A percentile compares a stretch with the other conserved stretches of the same genome.
These are phyloP conservation scores for Trissolcus brochymenae DNA, from an alignment of 2,888 invertebrate genomes.

Conservation along the genomic window DNA sequence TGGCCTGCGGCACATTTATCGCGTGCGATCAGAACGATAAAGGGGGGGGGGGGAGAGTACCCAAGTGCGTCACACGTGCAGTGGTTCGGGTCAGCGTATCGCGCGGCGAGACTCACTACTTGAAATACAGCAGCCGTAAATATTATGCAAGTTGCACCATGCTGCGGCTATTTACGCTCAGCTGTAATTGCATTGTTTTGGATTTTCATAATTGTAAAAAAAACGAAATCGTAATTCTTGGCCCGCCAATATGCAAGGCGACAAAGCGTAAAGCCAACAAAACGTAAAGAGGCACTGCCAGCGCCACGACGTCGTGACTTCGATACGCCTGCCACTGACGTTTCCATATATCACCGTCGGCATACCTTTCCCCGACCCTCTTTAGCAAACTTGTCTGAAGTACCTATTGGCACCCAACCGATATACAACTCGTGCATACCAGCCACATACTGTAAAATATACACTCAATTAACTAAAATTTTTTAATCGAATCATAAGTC, in stretches of 20 bases:
- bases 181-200: constrained; percentile 4
- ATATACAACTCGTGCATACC: constrained; percentile 58
- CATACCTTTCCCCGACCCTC: constrained; percentile 58
- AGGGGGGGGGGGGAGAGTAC: constrained; percentile 15
- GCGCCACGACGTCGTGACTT: constrained; percentile 64
- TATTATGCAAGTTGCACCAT: constrained; percentile 35
- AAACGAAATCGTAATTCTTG: constrained; percentile 12
- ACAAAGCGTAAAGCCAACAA: constrained; percentile 68
- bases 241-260: constrained; percentile 59
- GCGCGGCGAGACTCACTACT: constrained; percentile 45
- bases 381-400: constrained; percentile 68
- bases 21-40: constrained; percentile 9
- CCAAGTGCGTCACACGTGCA: constrained; percentile 58
- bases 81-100: constrained; percentile 57
- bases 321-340: constrained; percentile 74
- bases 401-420: constrained; percentile 70
- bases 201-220: constrained; percentile 1
- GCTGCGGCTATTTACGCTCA: constrained; percentile 12
- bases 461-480: not conserved
- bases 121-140: constrained; percentile 43
- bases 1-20: constrained; percentile 62
- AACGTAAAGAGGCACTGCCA: constrained; percentile 62
- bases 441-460: constrained; percentile 12
- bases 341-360: constrained; percentile 72
- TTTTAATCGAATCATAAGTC: not conserved